Evolutionary conservation across 2,797 vertebrate genomes (phyloP), one percentile per base, ranked within the genome.

Genomic region (Eurystomus glaucurus): DNA sequence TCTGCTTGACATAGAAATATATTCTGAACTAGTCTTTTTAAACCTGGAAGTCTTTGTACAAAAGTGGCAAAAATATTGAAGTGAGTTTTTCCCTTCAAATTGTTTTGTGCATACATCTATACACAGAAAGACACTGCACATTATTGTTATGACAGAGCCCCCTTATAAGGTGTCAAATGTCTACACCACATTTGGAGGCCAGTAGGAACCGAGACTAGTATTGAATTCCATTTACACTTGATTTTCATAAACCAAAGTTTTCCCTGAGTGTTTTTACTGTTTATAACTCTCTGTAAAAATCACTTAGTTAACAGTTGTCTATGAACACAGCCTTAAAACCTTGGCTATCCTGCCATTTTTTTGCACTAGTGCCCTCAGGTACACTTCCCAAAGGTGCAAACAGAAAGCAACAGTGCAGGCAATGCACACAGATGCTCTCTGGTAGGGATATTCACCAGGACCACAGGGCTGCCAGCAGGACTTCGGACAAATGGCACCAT

Each of bases 391-490:
- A 60, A 64, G 29, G 0, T 31, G 10, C 14, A 48, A 43, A 43
- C 0, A 8, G 23, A 46, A 37, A 66, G 5, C 18, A 33, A 0
- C 10, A 28, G 4, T 66, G 35, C 55, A 46, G 39, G 7, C 13
- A 20, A 8, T 78, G 25, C 25, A 31, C 8, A 14, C 4, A 64
- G 22, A 13, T 31, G 21, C 28, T 23, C 17, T 85, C 25, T 54
- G 11, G 4, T 39, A 16, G 14, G n/a, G 31, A 29, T 9, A 28
- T 83, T 66, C 46, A 18, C 3, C 26, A 46, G 7, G 26, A 68
- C 7, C 50, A n/a, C 7, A 16, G 31, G 20, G 8, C 17, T 83
- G 50, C 12, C n/a, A 43, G 9, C 8, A 2, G 10, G 1, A 0
- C 15, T 77, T 58, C 57, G 61, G 15, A 55, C 15, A 64, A 83